Percentiles rank a stretch among this genome's conserved stretches.
Evolutionary conservation across 35 echinoderm and acorn worm genomes (phyloP).

Genomic region (Holothuria glaberrima): DNA sequence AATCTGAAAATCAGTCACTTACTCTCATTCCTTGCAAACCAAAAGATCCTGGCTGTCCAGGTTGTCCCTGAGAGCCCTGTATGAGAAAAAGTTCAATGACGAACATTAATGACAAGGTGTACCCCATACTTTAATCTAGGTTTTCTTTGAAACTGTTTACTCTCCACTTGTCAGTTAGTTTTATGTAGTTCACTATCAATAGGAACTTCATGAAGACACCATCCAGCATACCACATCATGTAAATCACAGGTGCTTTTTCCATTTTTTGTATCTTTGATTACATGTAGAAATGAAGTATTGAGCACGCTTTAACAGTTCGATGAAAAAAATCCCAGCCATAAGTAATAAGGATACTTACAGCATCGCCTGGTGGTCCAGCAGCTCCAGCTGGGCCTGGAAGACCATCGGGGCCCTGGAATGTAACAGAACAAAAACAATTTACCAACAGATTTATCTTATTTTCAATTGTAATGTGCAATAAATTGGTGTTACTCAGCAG

Average conservation of each 20-base stretch:
- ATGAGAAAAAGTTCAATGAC: background rate
- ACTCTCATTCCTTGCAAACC: conserved; percentile 21
- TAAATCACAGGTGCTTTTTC: too few species aligned
- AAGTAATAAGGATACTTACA: conserved; percentile 24
- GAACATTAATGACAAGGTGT: too few species aligned
- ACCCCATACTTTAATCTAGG: too few species aligned
- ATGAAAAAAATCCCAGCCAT: background rate
- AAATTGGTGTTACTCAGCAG: background rate
- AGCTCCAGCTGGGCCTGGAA: conserved; percentile 46
- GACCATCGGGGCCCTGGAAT: conserved; percentile 50
- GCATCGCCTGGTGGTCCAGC: conserved; percentile 33
- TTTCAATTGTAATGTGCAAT: background rate
- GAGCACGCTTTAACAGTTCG: too few species aligned
- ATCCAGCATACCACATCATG: too few species aligned
- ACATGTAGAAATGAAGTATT: too few species aligned
- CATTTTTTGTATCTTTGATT: too few species aligned
- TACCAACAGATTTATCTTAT: background rate
- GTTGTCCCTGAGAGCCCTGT: conserved; percentile 12
- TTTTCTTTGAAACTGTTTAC: too few species aligned
- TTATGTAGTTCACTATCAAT: too few species aligned
- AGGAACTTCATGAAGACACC: too few species aligned
- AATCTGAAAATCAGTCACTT: background rate
- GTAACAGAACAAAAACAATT: background rate
- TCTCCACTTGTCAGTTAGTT: too few species aligned
- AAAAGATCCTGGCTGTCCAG: conserved; percentile 26